These are phyloP conservation scores for Pseudochaenichthys georgianus DNA, from an alignment of 2,797 vertebrate species.

Conservation along the genomic window DNA sequence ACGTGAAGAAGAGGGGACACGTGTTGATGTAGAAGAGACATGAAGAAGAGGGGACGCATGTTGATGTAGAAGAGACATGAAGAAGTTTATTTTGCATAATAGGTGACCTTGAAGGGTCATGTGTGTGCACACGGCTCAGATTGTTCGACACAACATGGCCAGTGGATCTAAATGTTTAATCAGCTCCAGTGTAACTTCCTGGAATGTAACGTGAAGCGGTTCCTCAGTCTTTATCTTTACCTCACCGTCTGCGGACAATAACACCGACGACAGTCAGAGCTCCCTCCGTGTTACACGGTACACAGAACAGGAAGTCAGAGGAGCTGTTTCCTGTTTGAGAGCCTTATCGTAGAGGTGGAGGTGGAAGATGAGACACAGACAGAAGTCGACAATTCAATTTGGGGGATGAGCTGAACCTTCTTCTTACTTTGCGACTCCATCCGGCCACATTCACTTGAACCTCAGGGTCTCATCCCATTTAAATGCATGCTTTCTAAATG, in stretches of 20 bases:
- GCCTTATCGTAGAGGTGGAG: conserved; percentile 13
- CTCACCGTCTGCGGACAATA: conserved; percentile 41
- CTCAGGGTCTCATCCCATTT: neutral
- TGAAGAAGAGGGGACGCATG: no score
- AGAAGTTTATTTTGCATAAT: no score
- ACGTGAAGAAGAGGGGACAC: no score
- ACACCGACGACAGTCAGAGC: conserved; percentile 13
- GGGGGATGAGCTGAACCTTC: no score
- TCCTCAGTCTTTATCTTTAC: conserved; percentile 39
- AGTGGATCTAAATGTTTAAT: conserved; percentile 73
- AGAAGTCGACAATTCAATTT: conserved; percentile 9
- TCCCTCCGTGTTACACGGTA: conserved; percentile 49
- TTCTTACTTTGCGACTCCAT: no score
- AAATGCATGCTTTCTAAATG: neutral
- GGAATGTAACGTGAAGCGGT: conserved; percentile 34
- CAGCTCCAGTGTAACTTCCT: conserved; percentile 49
- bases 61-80: no score
- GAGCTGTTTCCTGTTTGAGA: conserved; percentile 47
- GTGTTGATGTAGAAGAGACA: no score
- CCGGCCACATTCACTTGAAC: no score
- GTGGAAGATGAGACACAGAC: conserved; percentile 21
- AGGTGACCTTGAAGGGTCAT: neutral
- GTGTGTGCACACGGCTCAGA: neutral
- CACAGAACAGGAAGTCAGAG: conserved; percentile 50
- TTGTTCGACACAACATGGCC: conserved; percentile 7